These are phyloP conservation scores for Scaptomyza cyrtandrae DNA, from an alignment of 2,888 invertebrate species.

Conservation along the genomic window DNA sequence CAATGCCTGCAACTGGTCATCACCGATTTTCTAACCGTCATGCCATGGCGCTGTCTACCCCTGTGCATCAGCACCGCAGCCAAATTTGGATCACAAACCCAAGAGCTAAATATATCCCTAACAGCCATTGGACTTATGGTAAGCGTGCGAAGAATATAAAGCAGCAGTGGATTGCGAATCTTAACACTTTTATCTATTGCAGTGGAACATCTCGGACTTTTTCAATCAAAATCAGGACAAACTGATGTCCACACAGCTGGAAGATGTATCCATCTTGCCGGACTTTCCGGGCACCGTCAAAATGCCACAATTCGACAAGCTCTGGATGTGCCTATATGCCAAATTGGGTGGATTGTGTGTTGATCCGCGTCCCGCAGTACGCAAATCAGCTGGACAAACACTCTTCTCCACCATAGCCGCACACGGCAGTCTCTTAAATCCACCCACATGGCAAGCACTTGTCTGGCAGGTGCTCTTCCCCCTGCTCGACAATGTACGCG, in stretches of 20 bases:
- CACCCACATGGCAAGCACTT: conserved; percentile 96
- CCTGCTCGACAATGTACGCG: conserved; percentile 94
- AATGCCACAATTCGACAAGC: conserved; percentile 94
- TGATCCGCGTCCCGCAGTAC: conserved; percentile 96
- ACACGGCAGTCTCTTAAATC: conserved; percentile 94
- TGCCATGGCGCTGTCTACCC: conserved; percentile 96
- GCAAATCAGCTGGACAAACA: conserved; percentile 98
- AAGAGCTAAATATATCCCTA: conserved; percentile 98
- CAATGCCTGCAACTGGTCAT: conserved; percentile 97
- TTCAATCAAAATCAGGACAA: conserved; percentile 97
- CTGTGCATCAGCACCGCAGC: conserved; percentile 96
- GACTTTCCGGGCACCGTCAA: conserved; percentile 93
- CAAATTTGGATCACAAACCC: conserved; percentile 97
- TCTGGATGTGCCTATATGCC: conserved; percentile 98
- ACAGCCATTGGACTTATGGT: conserved; percentile 99
- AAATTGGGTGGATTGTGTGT: conserved; percentile 95
- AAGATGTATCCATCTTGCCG: conserved; percentile 91
- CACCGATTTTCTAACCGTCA: conserved; percentile 96
- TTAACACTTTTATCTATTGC: conserved; percentile 72
- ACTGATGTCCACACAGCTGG: conserved; percentile 89
- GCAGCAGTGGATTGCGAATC: conserved; percentile 85
- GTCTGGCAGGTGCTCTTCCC: conserved; percentile 98
- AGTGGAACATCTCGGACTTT: conserved; percentile 99
- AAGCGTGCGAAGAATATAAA: conserved; percentile 53
- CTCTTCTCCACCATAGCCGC: conserved; percentile 98